Conservation (phyloP, 1,140 invertebrate species). For the Brachionus koreanus region DNA sequence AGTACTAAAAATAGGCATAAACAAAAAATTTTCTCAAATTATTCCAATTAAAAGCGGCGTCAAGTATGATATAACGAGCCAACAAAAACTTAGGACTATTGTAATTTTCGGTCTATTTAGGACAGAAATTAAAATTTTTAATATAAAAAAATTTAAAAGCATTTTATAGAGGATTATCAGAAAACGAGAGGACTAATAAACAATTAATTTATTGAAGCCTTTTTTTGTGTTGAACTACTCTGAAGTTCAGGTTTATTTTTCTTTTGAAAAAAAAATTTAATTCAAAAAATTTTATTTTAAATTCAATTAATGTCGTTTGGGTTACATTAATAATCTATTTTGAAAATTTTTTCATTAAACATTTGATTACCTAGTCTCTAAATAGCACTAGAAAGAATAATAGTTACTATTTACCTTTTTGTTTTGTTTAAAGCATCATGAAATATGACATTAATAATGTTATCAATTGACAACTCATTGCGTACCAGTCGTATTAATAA, state of each 20-base stretch:
- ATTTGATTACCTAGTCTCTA: constrained; percentile 1
- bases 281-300: not conserved
- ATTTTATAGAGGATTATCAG: constrained; percentile 2
- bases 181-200: constrained; percentile 2
- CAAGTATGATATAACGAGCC: not conserved
- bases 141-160: not conserved
- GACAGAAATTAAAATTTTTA: not conserved
- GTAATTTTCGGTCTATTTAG: not conserved
- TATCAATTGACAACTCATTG: not conserved
- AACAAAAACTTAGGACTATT: not conserved
- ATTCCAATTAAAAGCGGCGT: not conserved
- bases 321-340: constrained; percentile 4
- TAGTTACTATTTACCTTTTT: constrained; percentile 3
- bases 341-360: not conserved
- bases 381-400: constrained; percentile 1
- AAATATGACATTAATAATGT: not conserved
- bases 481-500: not conserved
- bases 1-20: not conserved
- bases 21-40: not conserved
- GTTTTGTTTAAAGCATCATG: constrained; percentile 2
- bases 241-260: constrained; percentile 2
- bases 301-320: not conserved
- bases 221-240: not conserved
- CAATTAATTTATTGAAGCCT: constrained; percentile 2
- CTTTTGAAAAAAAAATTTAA: not conserved